Evolutionary conservation across 2,888 invertebrate species (phyloP).

Genomic region (Theodoxus fluviatilis): DNA sequence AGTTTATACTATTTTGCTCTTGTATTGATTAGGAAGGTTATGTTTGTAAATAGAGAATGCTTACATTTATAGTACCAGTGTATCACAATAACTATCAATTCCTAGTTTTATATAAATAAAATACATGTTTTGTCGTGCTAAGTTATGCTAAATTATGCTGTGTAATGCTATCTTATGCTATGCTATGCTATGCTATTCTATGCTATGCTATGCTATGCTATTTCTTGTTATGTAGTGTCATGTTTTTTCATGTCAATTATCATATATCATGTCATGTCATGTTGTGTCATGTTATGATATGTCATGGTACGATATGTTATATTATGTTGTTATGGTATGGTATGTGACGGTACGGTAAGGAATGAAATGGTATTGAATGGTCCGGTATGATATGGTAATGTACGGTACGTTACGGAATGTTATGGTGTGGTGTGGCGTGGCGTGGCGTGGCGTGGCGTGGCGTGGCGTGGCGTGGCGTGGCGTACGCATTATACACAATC

Average conservation of each 20-base stretch:
- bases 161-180: slow-evolving; percentile 5
- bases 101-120: too few species aligned
- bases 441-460: slow-evolving; percentile 30
- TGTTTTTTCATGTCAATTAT: slow-evolving; percentile 1
- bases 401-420: slow-evolving; percentile 23
- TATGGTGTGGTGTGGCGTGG: slow-evolving; percentile 28
- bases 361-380: slow-evolving; percentile 30
- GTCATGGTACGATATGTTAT: slow-evolving; percentile 18
- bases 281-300: slow-evolving; percentile 7
- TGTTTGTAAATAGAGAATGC: too few species aligned
- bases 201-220: slow-evolving; percentile 19
- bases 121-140: background rate
- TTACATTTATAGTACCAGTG: too few species aligned
- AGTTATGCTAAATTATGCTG: slow-evolving; percentile 12
- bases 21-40: too few species aligned
- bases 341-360: slow-evolving; percentile 24
- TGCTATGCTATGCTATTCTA: slow-evolving; percentile 11
- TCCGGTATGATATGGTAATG: slow-evolving; percentile 29
- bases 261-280: slow-evolving; percentile 3
- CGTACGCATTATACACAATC: background rate
- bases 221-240: slow-evolving; percentile 10
- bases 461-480: slow-evolving; percentile 29
- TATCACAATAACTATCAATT: too few species aligned
- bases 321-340: background rate
- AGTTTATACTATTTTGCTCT: too few species aligned